Evolutionary conservation across 2,888 invertebrate species (phyloP).

Genomic region (Emmelina monodactyla): DNA sequence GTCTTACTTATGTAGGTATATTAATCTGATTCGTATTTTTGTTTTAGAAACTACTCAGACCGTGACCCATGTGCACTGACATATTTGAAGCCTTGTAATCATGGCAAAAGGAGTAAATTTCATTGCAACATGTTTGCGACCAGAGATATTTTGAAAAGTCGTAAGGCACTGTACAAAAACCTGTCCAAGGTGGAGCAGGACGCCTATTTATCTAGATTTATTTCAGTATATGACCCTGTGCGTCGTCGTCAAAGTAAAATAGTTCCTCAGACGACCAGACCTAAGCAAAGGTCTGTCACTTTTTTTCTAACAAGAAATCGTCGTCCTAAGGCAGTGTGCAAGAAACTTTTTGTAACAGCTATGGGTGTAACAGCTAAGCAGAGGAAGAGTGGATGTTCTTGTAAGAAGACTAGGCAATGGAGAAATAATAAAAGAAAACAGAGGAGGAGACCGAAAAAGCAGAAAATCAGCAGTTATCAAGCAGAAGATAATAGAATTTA

Average conservation of each 20-base stretch:
- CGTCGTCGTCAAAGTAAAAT: constrained; percentile 1
- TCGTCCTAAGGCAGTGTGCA: constrained; percentile 3
- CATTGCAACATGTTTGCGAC: background rate
- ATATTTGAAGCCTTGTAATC: background rate
- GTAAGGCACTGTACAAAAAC: constrained; percentile 1
- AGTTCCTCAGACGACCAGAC: constrained; percentile 1
- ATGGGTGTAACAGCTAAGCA: constrained; percentile 1
- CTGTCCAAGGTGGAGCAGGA: too few species aligned
- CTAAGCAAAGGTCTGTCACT: constrained; percentile 1
- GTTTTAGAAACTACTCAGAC: background rate
- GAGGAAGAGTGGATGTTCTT: constrained; percentile 3
- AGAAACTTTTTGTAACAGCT: constrained; percentile 1
- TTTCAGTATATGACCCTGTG: constrained; percentile 1
- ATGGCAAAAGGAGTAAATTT: background rate
- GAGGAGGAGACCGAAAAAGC: constrained; percentile 9
- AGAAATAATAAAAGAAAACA: constrained; percentile 6
- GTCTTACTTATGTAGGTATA: background rate
- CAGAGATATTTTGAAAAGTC: constrained; percentile 1
- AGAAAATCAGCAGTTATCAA: constrained; percentile 4
- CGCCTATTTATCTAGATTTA: too few species aligned
- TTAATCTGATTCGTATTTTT: background rate
- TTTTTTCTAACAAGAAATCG: constrained; percentile 1
- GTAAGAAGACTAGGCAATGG: constrained; percentile 2
- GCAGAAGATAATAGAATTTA: constrained; percentile 7
- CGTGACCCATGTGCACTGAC: background rate